phyloP scores from a whole-genome alignment of 2,888 invertebrate species.

The Acleris holmiana region DNA sequence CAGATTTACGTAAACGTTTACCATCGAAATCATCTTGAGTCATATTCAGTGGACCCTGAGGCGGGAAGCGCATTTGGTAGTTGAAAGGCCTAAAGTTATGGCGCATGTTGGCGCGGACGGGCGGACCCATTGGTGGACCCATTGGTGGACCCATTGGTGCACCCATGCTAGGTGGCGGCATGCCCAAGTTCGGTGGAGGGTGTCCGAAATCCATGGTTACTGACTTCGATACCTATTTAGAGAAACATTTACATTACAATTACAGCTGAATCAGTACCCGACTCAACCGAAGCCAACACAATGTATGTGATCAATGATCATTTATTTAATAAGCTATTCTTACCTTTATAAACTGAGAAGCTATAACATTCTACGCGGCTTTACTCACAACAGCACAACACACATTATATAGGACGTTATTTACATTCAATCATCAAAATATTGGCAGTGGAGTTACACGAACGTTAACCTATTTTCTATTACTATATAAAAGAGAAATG shows the following conservation, averaged over 20 bases:
- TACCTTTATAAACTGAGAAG: conserved; percentile 67
- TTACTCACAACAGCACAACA: conserved; percentile 56
- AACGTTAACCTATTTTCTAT: conserved; percentile 68
- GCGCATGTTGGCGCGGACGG: conserved; percentile 75
- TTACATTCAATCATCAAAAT: conserved; percentile 53
- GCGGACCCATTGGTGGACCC: conserved; percentile 62
- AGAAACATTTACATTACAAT: conserved; percentile 68
- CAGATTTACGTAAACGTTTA: conserved; percentile 96
- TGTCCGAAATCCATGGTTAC: conserved; percentile 79
- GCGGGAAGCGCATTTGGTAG: conserved; percentile 81
- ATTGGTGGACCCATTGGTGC: conserved; percentile 66
- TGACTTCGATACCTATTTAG: conserved; percentile 77
- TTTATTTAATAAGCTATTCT: conserved; percentile 47
- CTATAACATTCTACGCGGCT: conserved; percentile 71
- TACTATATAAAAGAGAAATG: conserved; percentile 56
- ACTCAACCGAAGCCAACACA: conserved; percentile 19
- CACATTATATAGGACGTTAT: conserved; percentile 52
- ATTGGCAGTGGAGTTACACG: conserved; percentile 51
- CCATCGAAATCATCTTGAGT: conserved; percentile 97
- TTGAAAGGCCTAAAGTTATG: conserved; percentile 79
- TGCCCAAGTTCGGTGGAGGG: conserved; percentile 75
- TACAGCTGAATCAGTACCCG: conserved; percentile 23
- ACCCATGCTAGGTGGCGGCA: conserved; percentile 73
- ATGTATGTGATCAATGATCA: conserved; percentile 12
- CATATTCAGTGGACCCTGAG: conserved; percentile 87